A percentile compares a stretch with the other conserved stretches of the same genome.
Evolutionary conservation across 2,113 vertebrate genomes (phyloP).

Genomic region (Chaetura pelagica): DNA sequence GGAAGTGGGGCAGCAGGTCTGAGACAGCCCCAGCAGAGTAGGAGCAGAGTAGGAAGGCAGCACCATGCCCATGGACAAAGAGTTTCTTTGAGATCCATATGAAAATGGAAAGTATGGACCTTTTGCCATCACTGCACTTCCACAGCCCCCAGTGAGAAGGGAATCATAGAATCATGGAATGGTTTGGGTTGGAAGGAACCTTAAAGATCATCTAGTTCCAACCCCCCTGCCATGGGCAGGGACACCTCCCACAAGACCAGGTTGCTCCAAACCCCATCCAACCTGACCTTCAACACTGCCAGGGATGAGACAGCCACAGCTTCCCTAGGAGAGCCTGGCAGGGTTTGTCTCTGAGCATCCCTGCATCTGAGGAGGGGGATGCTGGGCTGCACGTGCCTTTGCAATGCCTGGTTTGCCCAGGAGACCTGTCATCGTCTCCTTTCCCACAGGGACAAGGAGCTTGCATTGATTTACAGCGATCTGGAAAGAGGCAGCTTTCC

Average conservation of each 20-base stretch:
- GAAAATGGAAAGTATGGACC: neutral
- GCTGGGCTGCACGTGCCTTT: neutral
- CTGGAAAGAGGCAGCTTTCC: neutral
- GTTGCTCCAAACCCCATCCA: no score
- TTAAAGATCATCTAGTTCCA: no score
- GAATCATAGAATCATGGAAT: neutral
- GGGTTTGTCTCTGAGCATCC: no score
- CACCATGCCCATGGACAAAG: neutral
- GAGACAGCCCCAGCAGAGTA: neutral
- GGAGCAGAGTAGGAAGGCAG: neutral
- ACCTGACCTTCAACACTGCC: no score
- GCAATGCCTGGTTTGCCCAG: accelerated
- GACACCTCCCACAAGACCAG: no score
- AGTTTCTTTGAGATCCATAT: neutral
- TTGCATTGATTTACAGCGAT: accelerated
- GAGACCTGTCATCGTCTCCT: neutral
- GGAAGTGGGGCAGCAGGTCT: neutral
- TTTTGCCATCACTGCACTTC: neutral
- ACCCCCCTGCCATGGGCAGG: no score
- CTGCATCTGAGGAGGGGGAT: neutral
- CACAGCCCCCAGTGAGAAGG: neutral
- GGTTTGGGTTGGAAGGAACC: no score
- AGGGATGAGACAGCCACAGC: no score
- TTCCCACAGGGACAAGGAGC: neutral
- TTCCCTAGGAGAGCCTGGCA: no score